These are phyloP conservation scores for Sericinus montela DNA, from an alignment of 2,888 invertebrate species.

Conservation along the genomic window DNA sequence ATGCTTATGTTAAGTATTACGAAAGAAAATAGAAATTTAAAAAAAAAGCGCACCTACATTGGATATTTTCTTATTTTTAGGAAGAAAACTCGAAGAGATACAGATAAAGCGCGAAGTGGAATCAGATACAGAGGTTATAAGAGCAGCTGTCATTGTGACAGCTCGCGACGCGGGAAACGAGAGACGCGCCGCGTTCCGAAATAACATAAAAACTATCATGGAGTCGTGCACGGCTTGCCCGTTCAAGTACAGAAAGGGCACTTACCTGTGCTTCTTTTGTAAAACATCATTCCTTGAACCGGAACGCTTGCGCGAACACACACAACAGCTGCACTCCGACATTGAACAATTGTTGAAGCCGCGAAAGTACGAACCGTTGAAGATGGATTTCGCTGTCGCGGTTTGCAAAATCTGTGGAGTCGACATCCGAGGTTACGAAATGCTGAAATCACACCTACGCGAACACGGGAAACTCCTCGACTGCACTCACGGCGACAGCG, in stretches of 20 bases:
- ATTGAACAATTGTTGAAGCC: conserved; percentile 47
- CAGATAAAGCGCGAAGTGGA: conserved; percentile 49
- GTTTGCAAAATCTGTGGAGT: conserved; percentile 54
- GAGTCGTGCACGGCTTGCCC: conserved; percentile 64
- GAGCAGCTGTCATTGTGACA: conserved; percentile 21
- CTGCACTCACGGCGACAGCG: conserved; percentile 54
- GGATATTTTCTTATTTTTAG: conserved; percentile 75
- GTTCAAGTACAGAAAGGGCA: conserved; percentile 67
- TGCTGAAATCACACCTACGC: conserved; percentile 51
- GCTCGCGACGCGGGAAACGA: conserved; percentile 38
- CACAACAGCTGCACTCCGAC: conserved; percentile 44
- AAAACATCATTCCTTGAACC: conserved; percentile 62
- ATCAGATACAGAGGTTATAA: conserved; percentile 35
- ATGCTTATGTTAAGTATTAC: neutral
- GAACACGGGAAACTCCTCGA: conserved; percentile 56
- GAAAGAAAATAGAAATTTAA: conserved; percentile 23
- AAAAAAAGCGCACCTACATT: conserved; percentile 46
- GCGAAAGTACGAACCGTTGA: conserved; percentile 63
- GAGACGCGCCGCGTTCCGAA: conserved; percentile 57
- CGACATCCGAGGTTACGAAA: conserved; percentile 45
- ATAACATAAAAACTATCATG: conserved; percentile 57
- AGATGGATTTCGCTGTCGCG: conserved; percentile 60
- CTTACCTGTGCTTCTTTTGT: conserved; percentile 65
- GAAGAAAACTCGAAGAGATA: conserved; percentile 55
- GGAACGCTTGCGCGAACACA: conserved; percentile 61